Evolutionary conservation across 2,888 invertebrate species (phyloP).

Genomic region (Hymenopus coronatus): DNA sequence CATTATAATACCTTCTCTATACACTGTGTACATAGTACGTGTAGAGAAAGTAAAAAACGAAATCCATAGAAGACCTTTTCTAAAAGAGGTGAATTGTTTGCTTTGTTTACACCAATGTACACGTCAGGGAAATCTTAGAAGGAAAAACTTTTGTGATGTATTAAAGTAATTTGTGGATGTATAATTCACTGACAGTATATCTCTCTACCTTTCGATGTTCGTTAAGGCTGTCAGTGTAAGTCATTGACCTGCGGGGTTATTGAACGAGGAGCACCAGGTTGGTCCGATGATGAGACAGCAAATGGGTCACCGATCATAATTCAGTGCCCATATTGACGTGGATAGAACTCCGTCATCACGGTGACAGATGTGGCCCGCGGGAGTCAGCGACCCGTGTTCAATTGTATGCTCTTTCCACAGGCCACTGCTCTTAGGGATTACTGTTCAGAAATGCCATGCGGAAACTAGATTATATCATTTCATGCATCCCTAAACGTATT

Average conservation of each 20-base stretch:
- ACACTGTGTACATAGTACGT: too few species aligned
- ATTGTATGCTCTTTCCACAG: not conserved
- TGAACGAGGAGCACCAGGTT: not conserved
- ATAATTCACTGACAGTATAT: too few species aligned
- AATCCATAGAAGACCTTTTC: too few species aligned
- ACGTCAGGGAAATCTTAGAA: too few species aligned
- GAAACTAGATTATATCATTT: not conserved
- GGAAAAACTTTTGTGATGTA: too few species aligned
- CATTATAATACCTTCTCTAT: too few species aligned
- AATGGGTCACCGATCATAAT: not conserved
- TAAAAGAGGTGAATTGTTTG: too few species aligned
- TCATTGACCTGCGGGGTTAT: not conserved
- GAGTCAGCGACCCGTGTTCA: not conserved
- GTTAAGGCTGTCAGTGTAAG: not conserved
- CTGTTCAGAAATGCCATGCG: not conserved
- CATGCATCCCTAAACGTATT: too few species aligned
- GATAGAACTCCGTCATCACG: not conserved
- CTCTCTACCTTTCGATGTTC: not conserved
- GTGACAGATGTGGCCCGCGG: not conserved
- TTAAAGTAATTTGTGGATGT: too few species aligned
- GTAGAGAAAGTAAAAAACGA: too few species aligned
- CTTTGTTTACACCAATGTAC: too few species aligned
- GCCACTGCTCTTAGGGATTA: not conserved
- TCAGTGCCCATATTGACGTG: not conserved
- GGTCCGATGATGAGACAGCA: not conserved